Percentiles rank a stretch among this genome's conserved stretches.
Conservation (phyloP, 2,797 vertebrate species). For the Sebastes steindachneri region DNA sequence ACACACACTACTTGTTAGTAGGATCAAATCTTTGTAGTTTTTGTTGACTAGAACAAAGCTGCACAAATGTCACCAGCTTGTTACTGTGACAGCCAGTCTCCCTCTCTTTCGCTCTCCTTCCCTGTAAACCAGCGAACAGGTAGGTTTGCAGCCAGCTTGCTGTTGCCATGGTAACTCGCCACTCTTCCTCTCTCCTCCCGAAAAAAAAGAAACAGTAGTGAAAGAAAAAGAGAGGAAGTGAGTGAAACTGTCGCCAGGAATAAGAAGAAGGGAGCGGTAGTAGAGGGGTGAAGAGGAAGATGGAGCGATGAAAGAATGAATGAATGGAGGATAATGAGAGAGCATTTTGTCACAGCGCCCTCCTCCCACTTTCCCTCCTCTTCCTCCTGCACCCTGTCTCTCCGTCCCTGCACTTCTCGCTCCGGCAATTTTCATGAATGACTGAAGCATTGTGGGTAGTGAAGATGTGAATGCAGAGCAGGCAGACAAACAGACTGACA, state of each 20-base stretch:
- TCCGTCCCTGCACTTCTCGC: slow-evolving; percentile 1
- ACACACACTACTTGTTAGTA: too few species aligned
- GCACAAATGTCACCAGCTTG: not conserved
- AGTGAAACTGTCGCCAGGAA: not conserved
- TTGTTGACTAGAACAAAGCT: not conserved
- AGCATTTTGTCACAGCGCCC: slow-evolving; percentile 18
- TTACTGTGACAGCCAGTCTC: slow-evolving; percentile 34
- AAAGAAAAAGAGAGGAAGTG: slow-evolving; percentile 37
- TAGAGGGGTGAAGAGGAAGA: not conserved
- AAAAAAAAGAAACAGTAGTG: slow-evolving; percentile 6
- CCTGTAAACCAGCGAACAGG: slow-evolving; percentile 48
- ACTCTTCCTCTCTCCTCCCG: slow-evolving; percentile 59
- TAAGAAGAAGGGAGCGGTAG: not conserved
- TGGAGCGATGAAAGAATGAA: slow-evolving; percentile 9
- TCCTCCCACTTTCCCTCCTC: slow-evolving; percentile 9
- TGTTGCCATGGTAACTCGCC: slow-evolving; percentile 85
- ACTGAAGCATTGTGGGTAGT: slow-evolving; percentile 9
- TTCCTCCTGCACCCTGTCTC: not conserved
- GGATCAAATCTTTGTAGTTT: too few species aligned
- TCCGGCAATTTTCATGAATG: slow-evolving; percentile 61
- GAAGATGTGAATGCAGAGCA: slow-evolving; percentile 28
- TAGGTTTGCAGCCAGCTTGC: slow-evolving; percentile 68
- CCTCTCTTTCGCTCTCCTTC: not conserved
- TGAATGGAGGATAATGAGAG: slow-evolving; percentile 43
- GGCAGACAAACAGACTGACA: not conserved